Evolutionary conservation across 2,888 invertebrate genomes (phyloP), one percentile per base, ranked within the genome.

Genomic region (Melanargia galathea): DNA sequence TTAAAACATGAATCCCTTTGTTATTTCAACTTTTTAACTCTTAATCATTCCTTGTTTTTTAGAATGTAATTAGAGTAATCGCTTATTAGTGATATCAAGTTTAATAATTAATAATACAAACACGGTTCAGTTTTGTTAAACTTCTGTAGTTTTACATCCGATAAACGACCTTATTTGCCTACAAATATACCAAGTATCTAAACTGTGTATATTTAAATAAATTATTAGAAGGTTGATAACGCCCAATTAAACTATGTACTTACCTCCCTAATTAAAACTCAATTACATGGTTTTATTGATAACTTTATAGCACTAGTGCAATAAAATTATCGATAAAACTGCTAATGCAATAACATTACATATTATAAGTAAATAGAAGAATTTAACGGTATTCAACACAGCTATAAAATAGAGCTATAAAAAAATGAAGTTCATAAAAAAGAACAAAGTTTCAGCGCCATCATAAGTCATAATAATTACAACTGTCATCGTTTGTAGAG

Each of bases 401-500:
- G 16, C 8, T n/a, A n/a, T n/a, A n/a, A n/a, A n/a, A n/a, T n/a
- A n/a, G n/a, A n/a, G n/a, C n/a, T n/a, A n/a, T n/a, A n/a, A n/a
- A n/a, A n/a, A n/a, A n/a, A n/a, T n/a, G n/a, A n/a, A 1, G 18
- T 7, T 16, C 2, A 16, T 16, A 40, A 43, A 43, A 7, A 40
- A 18, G n/a, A 60, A 70, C 49, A n/a, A n/a, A n/a, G n/a, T 62
- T 69, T 62, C 65, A 69, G 56, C 62, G 58, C 66, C 65, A 69
- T 69, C 68, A 68, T 64, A 57, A 64, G 60, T 74, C 67, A 70
- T 75, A 73, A 75, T 78, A 77, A 85, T 86, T 82, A 81, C 75
- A 74, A 78, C 81, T 79, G 80, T 79, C 81, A 81, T 82, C 80
- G 79, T 79, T 82, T 81, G 81, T 80, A 72, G 78, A 81, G 81